A percentile compares a stretch with the other conserved stretches of the same genome.
Conservation (phyloP, 2,113 vertebrate species). For the Eonycteris spelaea region DNA sequence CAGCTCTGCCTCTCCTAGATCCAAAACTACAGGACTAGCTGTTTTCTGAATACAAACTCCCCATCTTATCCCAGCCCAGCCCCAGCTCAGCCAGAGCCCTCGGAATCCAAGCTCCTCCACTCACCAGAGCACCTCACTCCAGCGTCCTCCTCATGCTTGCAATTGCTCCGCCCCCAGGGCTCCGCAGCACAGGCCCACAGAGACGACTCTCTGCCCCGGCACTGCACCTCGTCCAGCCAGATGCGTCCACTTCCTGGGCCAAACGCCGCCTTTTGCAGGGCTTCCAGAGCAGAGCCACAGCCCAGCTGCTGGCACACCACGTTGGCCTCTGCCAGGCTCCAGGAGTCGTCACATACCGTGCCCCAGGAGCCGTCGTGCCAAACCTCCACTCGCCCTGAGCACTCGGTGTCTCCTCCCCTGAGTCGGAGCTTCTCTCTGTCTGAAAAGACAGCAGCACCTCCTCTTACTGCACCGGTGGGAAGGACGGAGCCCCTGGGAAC, state of each 20-base stretch:
- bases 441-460: not conserved
- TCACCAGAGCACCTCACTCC: slow-evolving; percentile 80
- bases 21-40: not conserved
- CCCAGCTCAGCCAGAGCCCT: not conserved
- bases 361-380: slow-evolving; percentile 38
- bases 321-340: slow-evolving; percentile 16
- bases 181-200: slow-evolving; percentile 75
- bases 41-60: not conserved
- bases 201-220: slow-evolving; percentile 74
- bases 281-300: not conserved
- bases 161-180: slow-evolving; percentile 46
- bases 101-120: not conserved
- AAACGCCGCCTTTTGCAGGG: not conserved
- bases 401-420: not conserved
- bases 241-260: slow-evolving; percentile 73
- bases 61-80: not conserved
- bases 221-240: slow-evolving; percentile 80
- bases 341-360: slow-evolving; percentile 20
- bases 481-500: not conserved
- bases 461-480: fast-evolving
- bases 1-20: not conserved
- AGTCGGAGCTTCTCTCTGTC: slow-evolving; percentile 39
- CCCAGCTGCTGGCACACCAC: slow-evolving; percentile 50
- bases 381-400: slow-evolving; percentile 16
- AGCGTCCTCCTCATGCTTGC: slow-evolving; percentile 78